Percentiles rank a stretch among this genome's conserved stretches.
Evolutionary conservation across 2,113 vertebrate genomes (phyloP).

Genomic region (Mus musculus): DNA sequence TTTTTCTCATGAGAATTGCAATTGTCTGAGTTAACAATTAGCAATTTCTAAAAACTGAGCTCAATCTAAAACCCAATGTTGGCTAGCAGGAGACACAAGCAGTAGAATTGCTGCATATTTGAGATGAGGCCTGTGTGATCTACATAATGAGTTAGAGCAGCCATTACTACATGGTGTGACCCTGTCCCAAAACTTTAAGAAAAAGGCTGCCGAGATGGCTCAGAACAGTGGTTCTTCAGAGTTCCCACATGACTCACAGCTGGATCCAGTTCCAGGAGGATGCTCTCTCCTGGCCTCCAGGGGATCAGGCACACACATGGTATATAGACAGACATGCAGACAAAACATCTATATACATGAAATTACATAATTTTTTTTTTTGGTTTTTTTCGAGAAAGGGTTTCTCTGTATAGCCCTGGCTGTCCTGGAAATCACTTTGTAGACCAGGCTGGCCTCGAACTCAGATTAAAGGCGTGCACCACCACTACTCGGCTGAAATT

Average conservation of each 20-base stretch:
- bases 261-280: background rate
- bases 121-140: background rate
- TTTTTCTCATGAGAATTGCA: background rate
- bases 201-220: background rate
- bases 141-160: background rate
- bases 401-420: too few relatives aligned
- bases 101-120: background rate
- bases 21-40: background rate
- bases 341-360: background rate
- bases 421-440: too few relatives aligned
- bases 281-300: background rate
- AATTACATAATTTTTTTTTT: background rate
- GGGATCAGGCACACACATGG: background rate
- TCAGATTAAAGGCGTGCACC: too few relatives aligned
- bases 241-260: background rate
- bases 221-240: background rate
- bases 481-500: too few relatives aligned
- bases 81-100: background rate
- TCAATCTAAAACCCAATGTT: background rate
- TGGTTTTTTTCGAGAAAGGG: too few relatives aligned
- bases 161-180: background rate
- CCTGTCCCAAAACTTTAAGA: background rate
- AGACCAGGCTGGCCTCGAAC: too few relatives aligned
- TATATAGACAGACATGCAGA: background rate
- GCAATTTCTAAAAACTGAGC: background rate